Base-by-base conservation (phyloP, 2,797 vertebrate species). In the Botia almorhae region DNA sequence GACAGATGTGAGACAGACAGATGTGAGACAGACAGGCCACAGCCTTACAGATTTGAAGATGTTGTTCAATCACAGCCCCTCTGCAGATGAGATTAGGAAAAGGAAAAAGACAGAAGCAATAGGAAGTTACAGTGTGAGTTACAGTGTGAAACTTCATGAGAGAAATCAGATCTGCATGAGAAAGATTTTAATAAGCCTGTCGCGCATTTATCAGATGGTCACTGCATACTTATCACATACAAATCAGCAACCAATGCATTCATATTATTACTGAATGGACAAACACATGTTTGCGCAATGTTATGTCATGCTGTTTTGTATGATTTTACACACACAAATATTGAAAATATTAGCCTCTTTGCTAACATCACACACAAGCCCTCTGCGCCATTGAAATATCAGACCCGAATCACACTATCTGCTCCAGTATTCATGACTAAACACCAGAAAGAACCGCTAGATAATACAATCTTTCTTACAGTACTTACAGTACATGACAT, bases 401-500 rank as follows among this genome's bases (percentile, higher is more conserved):
- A 29, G 0, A 16, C 17, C 2, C 19, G 74, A 65, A 68, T 33
- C 16, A 11, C 19, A 17, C 23, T 55, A 19, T 29, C 12, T 8
- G 23, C 11, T 46, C 17, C 6, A 1, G 0, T 7, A 14, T 73
- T 7, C 0, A 0, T 29, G 73, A 19, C 4, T 46, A 46, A 43
- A 73, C 7, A 67, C 16, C 4, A 36, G 11, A 61, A 50, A 68
- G n/a, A 53, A 5, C 16, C 8, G 39, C 13, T 43, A 14, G 19
- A 12, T 26, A 10, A 68, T 23, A 69, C 73, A 64, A 50, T 46
- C 68, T 58, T 26, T 56, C 23, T 26, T 26, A 26, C 23, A 36
- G 72, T 26, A 89, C 89, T 90, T 74, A 90, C 89, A 78, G 69
- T 87, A 79, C 88, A 88, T 87, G 74, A 72, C 81, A 88, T 87